Evolutionary conservation across 2,888 invertebrate genomes (phyloP), one percentile per base, ranked within the genome.

Genomic region (Brachyopa scutellaris): DNA sequence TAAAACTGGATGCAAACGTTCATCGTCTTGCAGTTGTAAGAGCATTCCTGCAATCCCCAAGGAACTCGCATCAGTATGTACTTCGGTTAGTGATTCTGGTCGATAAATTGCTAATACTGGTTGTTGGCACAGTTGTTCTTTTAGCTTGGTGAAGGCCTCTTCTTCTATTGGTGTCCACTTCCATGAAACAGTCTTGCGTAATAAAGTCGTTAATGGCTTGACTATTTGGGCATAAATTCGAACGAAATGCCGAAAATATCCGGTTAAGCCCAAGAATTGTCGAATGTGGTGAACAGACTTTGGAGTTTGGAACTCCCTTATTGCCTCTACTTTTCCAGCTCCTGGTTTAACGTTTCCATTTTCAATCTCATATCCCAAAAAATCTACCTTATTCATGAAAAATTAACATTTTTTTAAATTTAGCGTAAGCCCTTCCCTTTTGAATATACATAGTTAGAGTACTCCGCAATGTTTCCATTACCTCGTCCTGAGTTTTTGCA

Each of bases 241-340:
- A 2, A 87, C 73, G 40, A 85, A 88, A 55, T 86, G 85, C 2
- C 86, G 72, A 66, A 87, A 87, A 47, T 85, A 88, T 0, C 84
- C 76, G 0, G 87, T 85, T 5, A 87, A 45, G 8, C 86, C 87
- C 51, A 87, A 49, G 36, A 87, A 84, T 57, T 87, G 86, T 7
- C 86, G 49, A 4, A 87, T 77, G 36, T 86, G 73, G 31, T 85
- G 85, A 0, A 86, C 74, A 42, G 73, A 84, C 21, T 21, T 84
- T 15, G 86, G 85, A n/a, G n/a, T 38, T 0, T 85, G 70, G 9
- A 85, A 61, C 3, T 85, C 61, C 17, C 42, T 13, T 7, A 87
- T 21, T 4, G 85, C 85, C 29, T 66, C 53, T 1, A 85, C 78
- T 86, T 87, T 87, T 8, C 45, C 36, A 5, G 6, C 3, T 3